phyloP scores from a whole-genome alignment of 2,888 invertebrate species.

The Drosophila meridionalis region DNA sequence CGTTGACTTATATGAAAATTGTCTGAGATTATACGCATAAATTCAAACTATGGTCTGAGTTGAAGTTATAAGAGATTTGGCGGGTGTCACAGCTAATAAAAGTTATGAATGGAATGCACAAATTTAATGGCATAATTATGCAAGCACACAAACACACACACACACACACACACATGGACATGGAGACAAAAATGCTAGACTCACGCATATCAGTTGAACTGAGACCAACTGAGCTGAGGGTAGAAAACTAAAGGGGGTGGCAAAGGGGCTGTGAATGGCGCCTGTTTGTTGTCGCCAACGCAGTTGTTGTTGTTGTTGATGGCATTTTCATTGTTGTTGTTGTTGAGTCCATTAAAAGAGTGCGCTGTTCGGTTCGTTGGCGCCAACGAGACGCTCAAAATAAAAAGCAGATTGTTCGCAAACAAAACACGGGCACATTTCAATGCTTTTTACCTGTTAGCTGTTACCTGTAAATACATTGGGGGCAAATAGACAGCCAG shows the following conservation, averaged over 20 bases:
- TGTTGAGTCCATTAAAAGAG: conserved; percentile 70
- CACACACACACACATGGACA: conserved; percentile 8
- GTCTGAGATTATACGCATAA: conserved; percentile 14
- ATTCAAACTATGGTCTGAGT: conserved; percentile 29
- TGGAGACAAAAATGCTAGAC: conserved; percentile 6
- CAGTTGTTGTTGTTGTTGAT: conserved; percentile 35
- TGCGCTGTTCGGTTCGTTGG: conserved; percentile 42
- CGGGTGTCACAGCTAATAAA: conserved; percentile 7
- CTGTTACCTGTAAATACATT: conserved; percentile 69
- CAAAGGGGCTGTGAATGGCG: conserved; percentile 44
- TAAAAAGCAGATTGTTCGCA: conserved; percentile 79
- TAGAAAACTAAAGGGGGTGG: background rate
- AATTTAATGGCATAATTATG: conserved; percentile 58
- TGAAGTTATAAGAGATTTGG: conserved; percentile 22
- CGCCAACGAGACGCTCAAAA: conserved; percentile 74
- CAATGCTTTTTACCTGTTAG: conserved; percentile 74
- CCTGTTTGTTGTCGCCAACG: conserved; percentile 68
- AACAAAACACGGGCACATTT: conserved; percentile 76
- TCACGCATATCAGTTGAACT: conserved; percentile 5
- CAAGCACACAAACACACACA: conserved; percentile 20
- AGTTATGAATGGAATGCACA: conserved; percentile 41
- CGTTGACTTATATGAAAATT: background rate
- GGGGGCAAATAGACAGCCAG: conserved; percentile 26
- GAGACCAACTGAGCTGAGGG: background rate
- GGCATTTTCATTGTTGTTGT: conserved; percentile 39